phyloP scores from a whole-genome alignment of 1,140 invertebrate species.

The Gyrodactylus bullatarudis region DNA sequence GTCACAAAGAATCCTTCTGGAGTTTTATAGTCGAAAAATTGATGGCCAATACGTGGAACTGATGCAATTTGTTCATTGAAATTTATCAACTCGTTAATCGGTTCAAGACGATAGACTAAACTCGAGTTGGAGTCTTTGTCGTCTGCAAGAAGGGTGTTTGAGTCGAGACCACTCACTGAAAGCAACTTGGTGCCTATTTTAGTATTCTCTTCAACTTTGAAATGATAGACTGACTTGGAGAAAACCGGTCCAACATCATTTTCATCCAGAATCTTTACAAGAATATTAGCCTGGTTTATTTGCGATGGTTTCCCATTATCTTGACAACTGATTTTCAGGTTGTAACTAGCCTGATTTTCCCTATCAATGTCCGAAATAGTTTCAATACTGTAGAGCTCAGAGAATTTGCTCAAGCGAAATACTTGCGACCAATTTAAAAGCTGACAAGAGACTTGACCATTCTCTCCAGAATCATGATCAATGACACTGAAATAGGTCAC shows the following conservation, averaged over 20 bases:
- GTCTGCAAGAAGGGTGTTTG: neutral
- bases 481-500: neutral
- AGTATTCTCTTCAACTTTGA: conserved; percentile 1
- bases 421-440: neutral
- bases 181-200: neutral
- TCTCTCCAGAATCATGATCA: conserved; percentile 1
- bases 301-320: neutral
- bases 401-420: neutral
- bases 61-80: neutral
- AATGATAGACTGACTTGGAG: neutral
- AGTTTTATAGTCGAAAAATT: neutral
- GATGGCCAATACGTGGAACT: neutral
- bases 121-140: neutral
- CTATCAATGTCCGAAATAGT: neutral
- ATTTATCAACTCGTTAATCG: neutral
- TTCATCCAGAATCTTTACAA: neutral
- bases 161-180: neutral
- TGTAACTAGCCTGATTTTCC: neutral
- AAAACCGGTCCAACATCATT: neutral
- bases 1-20: neutral
- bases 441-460: neutral
- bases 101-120: neutral
- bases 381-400: neutral
- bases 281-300: neutral
- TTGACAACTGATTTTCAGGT: neutral